Base-by-base conservation (phyloP, 1,140 invertebrate species). In the Megalopta genalis region DNA sequence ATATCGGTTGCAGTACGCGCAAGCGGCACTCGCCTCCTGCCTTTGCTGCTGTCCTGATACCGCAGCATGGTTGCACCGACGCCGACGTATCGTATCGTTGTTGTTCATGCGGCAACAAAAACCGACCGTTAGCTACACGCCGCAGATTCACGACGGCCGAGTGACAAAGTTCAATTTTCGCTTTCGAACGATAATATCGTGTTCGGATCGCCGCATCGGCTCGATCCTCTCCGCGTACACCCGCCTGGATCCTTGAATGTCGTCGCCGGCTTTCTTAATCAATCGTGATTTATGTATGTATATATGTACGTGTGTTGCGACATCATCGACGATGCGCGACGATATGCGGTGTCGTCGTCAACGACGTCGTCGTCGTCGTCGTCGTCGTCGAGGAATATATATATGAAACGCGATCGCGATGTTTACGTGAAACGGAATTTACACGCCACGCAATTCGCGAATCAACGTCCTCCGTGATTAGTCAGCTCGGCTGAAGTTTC, bases 11-110 rank as follows among this genome's bases (percentile, higher is more conserved):
- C 66, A 75, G 69, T 39, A 71, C 70, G 8, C 60, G 62, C 23
- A 57, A n/a, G 6, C 54, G 54, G 16, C 57, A 14, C 42, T 12
- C 27, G 9, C 73, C 76, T 87, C 81, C 73, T 79, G n/a, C 12
- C 12, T 64, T 32, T 14, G 52, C 68, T 88, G 65, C 9, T 68
- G 46, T 64, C 85, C 87, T 87, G 80, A 79, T 88, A 87, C 77
- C 85, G 83, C 85, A 72, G 25, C 54, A 64, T 65, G 67, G 74
- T 60, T 88, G 86, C 88, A 88, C 81, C 82, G 70, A 70, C 63
- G 25, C 81, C 82, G 70, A 74, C 57, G n/a, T 69, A 37, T 63
- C 60, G 23, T 4, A 7, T 63, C 25, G n/a, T 42, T 70, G 52
- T 82, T 68, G 18, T 37, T 12, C 18, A 27, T 23, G 46, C 12